phyloP scores from a whole-genome alignment of 2,888 invertebrate genomes.

The Amblyteles armatorius region DNA sequence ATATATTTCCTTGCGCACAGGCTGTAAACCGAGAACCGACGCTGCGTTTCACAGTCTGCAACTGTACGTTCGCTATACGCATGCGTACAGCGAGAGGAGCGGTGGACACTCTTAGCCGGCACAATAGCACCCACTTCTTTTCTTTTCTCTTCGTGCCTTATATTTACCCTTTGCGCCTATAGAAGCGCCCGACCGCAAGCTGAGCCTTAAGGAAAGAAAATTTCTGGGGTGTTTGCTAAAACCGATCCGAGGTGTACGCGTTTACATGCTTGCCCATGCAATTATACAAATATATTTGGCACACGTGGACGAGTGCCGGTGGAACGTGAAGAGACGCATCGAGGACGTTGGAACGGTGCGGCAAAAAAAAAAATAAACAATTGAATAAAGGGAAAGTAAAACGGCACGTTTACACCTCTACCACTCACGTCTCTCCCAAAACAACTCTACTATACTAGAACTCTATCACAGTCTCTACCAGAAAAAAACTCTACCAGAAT shows the following conservation, averaged over 20 bases:
- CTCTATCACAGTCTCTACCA: no score
- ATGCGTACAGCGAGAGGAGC: not conserved
- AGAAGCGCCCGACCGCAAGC: slow-evolving; percentile 67
- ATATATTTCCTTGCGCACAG: slow-evolving; percentile 7
- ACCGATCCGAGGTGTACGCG: slow-evolving; percentile 11
- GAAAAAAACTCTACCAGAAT: no score
- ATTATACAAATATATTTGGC: slow-evolving; percentile 14
- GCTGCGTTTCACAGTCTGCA: not conserved
- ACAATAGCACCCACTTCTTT: slow-evolving; percentile 65
- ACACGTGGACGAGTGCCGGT: not conserved
- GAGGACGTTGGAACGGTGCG: not conserved
- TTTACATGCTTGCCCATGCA: slow-evolving; percentile 46
- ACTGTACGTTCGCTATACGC: not conserved
- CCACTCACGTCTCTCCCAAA: no score
- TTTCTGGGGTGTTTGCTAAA: not conserved
- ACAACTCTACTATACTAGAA: no score
- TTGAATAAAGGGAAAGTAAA: not conserved
- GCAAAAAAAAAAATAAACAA: not conserved
- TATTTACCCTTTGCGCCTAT: slow-evolving; percentile 48
- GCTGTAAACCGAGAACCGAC: slow-evolving; percentile 17
- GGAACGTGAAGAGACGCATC: slow-evolving; percentile 6
- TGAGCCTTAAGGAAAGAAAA: not conserved
- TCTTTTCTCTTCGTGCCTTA: slow-evolving; percentile 2
- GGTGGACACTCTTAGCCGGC: slow-evolving; percentile 6
- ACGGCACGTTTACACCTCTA: not conserved